Evolutionary conservation across 1,140 invertebrate species (phyloP).

Genomic region (Drosophila mojavensis): DNA sequence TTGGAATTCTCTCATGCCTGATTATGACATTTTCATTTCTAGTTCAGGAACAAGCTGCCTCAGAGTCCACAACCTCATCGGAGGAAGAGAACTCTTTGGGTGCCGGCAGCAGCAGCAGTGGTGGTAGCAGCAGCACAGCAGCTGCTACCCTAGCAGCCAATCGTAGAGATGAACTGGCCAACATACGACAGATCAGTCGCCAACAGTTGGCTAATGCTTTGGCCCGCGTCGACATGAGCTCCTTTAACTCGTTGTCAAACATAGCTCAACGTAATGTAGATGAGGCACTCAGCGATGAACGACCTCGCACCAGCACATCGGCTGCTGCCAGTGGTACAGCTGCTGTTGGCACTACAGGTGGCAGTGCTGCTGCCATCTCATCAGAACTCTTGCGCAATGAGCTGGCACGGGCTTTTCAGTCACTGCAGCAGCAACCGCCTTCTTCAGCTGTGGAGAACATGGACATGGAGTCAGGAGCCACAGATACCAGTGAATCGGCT

Average conservation of each 20-base stretch:
- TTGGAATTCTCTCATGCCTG: background rate
- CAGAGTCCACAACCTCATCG: slow-evolving; percentile 78
- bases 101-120: slow-evolving; percentile 75
- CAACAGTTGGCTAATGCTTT: slow-evolving; percentile 78
- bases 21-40: background rate
- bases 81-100: slow-evolving; percentile 80
- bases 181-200: slow-evolving; percentile 80
- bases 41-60: slow-evolving; percentile 79
- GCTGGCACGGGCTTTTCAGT: slow-evolving; percentile 66
- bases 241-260: slow-evolving; percentile 78
- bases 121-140: slow-evolving; percentile 58
- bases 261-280: slow-evolving; percentile 78
- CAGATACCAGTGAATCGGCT: slow-evolving; percentile 6
- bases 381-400: slow-evolving; percentile 67
- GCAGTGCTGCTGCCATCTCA: slow-evolving; percentile 51
- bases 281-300: slow-evolving; percentile 56
- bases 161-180: slow-evolving; percentile 63
- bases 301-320: slow-evolving; percentile 32
- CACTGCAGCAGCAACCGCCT: slow-evolving; percentile 44
- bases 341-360: slow-evolving; percentile 5
- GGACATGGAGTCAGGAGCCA: slow-evolving; percentile 50
- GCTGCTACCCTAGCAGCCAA: slow-evolving; percentile 53
- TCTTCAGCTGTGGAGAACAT: slow-evolving; percentile 53
- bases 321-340: background rate
- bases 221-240: slow-evolving; percentile 63